Evolutionary conservation across 2,113 vertebrate species (phyloP), one percentile per base, ranked within the genome.

Genomic region (Brachypodius melanocephalos): DNA sequence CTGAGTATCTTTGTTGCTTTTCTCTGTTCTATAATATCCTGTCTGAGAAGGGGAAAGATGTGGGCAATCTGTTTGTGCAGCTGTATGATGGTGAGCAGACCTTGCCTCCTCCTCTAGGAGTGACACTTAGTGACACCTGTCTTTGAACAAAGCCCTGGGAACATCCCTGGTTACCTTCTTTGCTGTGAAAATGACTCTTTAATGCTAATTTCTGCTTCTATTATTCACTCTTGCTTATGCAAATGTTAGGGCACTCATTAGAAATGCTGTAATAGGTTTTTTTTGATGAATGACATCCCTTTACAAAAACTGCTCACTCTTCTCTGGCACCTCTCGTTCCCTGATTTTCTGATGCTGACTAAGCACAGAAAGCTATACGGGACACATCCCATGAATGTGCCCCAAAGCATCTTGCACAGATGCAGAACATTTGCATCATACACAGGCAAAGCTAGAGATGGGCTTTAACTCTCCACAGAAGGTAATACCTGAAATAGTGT

Each of bases 301-400:
- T 86, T 71, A 29, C 8, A 36, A 62, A 80, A 62, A 18, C 48
- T 46, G 18, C 20, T 74, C 13, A 1, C 11, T 58, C 32, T 54
- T 57, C 43, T 46, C 29, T n/a, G 38, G 17, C 21, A 49, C 26
- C 18, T 68, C 43, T 92, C 31, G 14, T 34, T 18, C 12, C 34
- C n/a, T 48, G 55, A 36, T 48, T 71, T 81, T 52, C 52, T 55
- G 68, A n/a, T 38, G 46, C 12, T 75, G 52, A 55, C 28, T 43
- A 40, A 72, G 34, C 25, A 38, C 31, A 61, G 86, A 73, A 77
- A 40, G 12, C 0, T 2, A 42, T 4, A 43, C 43, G 24, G 48
- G 59, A 40, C 12, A n/a, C 1, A 3, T n/a, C 9, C 17, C 55
- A 40, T 19, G 38, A 88, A n/a, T 0, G 0, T n/a, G 24, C 36